phyloP scores from a whole-genome alignment of 1,140 invertebrate species.

The Drosophila teissieri region DNA sequence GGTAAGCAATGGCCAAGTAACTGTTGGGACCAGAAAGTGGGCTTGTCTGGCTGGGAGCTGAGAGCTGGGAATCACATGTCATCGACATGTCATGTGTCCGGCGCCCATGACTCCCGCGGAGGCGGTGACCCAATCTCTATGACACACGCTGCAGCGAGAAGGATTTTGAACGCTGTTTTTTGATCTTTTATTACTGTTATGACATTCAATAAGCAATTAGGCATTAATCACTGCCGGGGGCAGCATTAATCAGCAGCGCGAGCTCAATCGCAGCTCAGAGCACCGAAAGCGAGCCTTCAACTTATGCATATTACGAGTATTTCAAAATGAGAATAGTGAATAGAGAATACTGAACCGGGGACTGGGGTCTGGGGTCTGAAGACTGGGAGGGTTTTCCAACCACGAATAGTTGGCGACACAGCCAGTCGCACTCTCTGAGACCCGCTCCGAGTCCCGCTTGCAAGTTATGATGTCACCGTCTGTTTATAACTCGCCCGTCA shows the following conservation, averaged over 20 bases:
- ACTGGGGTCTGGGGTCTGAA: neutral
- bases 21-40: neutral
- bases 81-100: slow-evolving; percentile 21
- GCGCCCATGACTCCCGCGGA: slow-evolving; percentile 26
- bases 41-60: neutral
- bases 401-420: slow-evolving; percentile 47
- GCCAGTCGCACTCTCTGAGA: slow-evolving; percentile 2
- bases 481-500: slow-evolving; percentile 72
- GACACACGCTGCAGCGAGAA: slow-evolving; percentile 71
- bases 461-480: slow-evolving; percentile 72
- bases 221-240: slow-evolving; percentile 70
- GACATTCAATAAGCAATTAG: slow-evolving; percentile 80
- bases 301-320: slow-evolving; percentile 47
- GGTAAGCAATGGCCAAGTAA: neutral
- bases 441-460: slow-evolving; percentile 18
- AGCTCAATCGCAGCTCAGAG: slow-evolving; percentile 42
- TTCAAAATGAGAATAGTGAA: too few species aligned
- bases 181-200: slow-evolving; percentile 72
- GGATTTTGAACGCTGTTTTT: slow-evolving; percentile 59
- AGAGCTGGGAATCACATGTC: neutral
- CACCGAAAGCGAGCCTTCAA: slow-evolving; percentile 71
- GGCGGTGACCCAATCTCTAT: slow-evolving; percentile 55
- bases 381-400: slow-evolving; percentile 4
- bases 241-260: slow-evolving; percentile 16
- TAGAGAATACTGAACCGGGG: neutral